Conservation (phyloP, 2,113 vertebrate species). For the Syngnathoides biaculeatus region DNA sequence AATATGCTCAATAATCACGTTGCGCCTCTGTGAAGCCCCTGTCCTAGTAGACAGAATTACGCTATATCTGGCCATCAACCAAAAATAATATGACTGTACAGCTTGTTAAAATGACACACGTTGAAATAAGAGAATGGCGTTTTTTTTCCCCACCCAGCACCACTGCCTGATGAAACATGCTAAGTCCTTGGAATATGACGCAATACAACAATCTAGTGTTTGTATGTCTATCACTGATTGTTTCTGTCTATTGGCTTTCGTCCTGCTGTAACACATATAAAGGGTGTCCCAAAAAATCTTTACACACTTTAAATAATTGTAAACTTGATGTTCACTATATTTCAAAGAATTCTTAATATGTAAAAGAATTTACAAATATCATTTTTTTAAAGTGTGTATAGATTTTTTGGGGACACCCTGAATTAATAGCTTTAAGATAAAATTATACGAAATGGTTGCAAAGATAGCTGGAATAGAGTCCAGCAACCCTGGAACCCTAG, state of each 20-base stretch:
- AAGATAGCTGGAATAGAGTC: no score
- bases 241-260: constrained; percentile 1
- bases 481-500: no score
- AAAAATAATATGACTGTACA: constrained; percentile 8
- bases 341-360: no score
- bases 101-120: constrained; percentile 6
- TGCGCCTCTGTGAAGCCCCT: constrained; percentile 1
- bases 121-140: not conserved
- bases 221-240: not conserved
- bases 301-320: no score
- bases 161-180: not conserved
- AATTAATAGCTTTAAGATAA: constrained; percentile 14
- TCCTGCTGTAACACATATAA: constrained; percentile 19
- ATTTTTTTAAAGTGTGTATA: no score
- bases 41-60: constrained; percentile 13
- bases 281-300: no score
- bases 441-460: constrained; percentile 16
- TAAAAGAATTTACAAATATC: no score
- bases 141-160: not conserved
- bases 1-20: not conserved
- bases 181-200: not conserved
- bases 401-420: no score
- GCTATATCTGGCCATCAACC: constrained; percentile 10
- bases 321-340: no score
- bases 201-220: not conserved